Evolutionary conservation across 2,113 vertebrate genomes (phyloP), one percentile per base, ranked within the genome.

Genomic region (Thermophis baileyi): DNA sequence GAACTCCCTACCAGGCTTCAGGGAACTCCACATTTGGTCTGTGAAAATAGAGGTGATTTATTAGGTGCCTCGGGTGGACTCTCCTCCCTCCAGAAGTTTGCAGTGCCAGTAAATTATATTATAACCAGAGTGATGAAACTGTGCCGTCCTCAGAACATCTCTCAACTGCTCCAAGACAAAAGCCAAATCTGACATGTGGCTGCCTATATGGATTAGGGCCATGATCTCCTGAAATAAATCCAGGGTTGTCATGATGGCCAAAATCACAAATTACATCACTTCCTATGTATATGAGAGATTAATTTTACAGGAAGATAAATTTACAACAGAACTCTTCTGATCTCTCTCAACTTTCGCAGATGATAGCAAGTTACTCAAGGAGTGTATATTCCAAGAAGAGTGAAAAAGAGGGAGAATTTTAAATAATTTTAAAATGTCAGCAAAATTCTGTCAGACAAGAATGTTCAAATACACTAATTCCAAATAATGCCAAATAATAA

Each of bases 301-400:
- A 85, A 86, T 92, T 93, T 94, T 94, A 89, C 1, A 30, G 11
- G 51, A 87, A 46, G 44, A n/a, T 22, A 54, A 88, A 88, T 88
- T 47, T 74, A 90, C 4, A 46, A 54, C 35, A 91, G 44, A 54
- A 44, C 24, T 35, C 50, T 92, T 94, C 90, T 89, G 69, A 88
- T 6, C 22, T 94, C 92, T 95, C 91, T 85, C 89, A 0, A 86
- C 46, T 93, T 7, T 69, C 0, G 0, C 1, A 0, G 1, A 10
- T 69, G 69, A 54, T 87, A 44, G 91, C 85, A 6, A 47, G 44
- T 24, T 90, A 47, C 16, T 91, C 55, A 74, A n/a, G 6, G 85
- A 94, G 22, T 18, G 54, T 49, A 35, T 2, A 24, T 60, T 40
- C 25, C 51, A 81, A 57, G 91, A 88, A 47, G 91, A 22, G n/a